Evolutionary conservation across 1,140 invertebrate species (phyloP), one percentile per base, ranked within the genome.

Genomic region (Zaprionus capensis): DNA sequence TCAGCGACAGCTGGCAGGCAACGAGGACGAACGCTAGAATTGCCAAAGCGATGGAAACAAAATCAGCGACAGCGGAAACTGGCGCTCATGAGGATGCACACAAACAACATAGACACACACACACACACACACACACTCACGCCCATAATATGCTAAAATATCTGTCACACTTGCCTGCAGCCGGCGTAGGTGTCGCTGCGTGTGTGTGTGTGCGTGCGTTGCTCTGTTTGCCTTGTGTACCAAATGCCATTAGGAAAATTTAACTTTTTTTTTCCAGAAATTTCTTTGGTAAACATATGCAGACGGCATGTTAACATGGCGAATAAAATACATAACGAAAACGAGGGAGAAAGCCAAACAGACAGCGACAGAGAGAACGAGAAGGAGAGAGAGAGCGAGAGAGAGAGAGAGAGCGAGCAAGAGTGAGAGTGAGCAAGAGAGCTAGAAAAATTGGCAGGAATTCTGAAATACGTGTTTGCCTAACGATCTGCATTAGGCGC

Each of bases 401-500:
- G 34, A 24, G 34, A 17, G 17, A 20, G n/a, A 46, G 7, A 53
- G 20, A 53, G 22, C 1, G 20, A 28, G 51, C 20, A 5, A 26
- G 51, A 24, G 61, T 24, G 17, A 22, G 46, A 51, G 24, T 31
- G 17, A 44, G 41, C 51, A 41, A 9, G 7, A 63, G 36, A 17
- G 63, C 70, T 38, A 34, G 56, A 67, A 51, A 71, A 64, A 75
- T 70, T 75, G 59, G 53, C 58, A 58, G 41, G 63, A 69, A 46
- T 70, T 68, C 44, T 56, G 53, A 76, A 71, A 66, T 69, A 62
- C 65, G 80, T 87, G 78, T 87, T 90, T 87, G 85, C 84, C 84
- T 81, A 87, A 88, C 84, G 84, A 87, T 86, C 83, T 88, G 85
- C 84, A 88, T 90, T 90, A 81, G 71, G 82, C 81, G 81, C 75